Percentiles rank a stretch among this genome's conserved stretches.
Conservation (phyloP, 2,797 vertebrate species). For the Onychomys torridus region DNA sequence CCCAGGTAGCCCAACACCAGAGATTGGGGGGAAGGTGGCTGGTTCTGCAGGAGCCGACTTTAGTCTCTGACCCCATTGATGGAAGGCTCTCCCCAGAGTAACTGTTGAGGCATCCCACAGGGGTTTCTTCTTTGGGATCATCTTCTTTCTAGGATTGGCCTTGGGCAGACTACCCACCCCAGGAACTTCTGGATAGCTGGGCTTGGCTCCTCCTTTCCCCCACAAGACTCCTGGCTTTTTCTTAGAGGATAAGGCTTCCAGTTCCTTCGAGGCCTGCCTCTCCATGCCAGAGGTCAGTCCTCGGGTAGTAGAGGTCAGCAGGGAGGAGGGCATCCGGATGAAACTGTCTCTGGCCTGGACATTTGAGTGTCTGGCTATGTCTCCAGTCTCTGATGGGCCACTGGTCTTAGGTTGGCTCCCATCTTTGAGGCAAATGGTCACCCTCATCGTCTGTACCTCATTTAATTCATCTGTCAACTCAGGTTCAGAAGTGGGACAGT, state of each 20-base stretch:
- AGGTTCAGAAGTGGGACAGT: accelerated
- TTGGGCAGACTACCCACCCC: background rate
- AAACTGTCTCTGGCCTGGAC: background rate
- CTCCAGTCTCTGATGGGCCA: background rate
- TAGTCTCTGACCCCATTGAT: background rate
- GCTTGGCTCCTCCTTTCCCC: background rate
- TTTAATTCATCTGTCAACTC: background rate
- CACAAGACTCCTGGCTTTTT: background rate
- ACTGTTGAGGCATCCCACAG: accelerated
- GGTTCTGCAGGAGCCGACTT: background rate
- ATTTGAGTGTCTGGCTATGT: too few species aligned
- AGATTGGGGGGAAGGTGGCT: background rate
- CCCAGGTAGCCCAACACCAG: background rate
- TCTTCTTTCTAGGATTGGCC: background rate
- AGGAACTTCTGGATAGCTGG: background rate
- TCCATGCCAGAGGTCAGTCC: background rate
- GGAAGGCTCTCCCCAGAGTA: background rate
- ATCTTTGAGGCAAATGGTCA: background rate
- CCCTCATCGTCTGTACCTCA: background rate
- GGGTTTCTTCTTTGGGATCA: background rate
- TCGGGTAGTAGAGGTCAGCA: background rate
- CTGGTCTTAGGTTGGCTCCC: background rate
- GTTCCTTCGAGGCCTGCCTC: conserved; percentile 1
- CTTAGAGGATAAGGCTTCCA: background rate
- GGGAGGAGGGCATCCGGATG: accelerated